phyloP scores from a whole-genome alignment of 2,888 invertebrate genomes.

The Endomychus coccineus region DNA sequence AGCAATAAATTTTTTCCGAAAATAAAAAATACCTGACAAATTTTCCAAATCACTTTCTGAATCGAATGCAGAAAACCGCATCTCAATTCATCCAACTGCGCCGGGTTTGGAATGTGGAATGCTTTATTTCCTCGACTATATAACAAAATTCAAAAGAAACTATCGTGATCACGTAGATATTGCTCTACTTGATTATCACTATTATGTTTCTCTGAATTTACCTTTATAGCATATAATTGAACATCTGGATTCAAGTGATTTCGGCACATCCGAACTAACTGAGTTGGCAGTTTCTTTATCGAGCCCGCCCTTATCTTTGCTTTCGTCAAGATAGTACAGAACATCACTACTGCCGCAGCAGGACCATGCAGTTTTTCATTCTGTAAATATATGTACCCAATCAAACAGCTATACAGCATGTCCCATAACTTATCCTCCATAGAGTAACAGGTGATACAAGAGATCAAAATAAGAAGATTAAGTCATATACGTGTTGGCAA shows the following conservation, averaged over 20 bases:
- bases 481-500: no score
- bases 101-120: not conserved
- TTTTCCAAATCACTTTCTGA: no score
- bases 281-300: conserved; percentile 28
- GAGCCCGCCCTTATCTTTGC: conserved; percentile 33
- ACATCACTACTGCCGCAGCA: conserved; percentile 37
- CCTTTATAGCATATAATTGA: conserved; percentile 13
- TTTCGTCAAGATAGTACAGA: conserved; percentile 35
- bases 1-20: no score
- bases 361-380: conserved; percentile 30
- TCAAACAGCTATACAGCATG: no score
- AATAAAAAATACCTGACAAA: no score
- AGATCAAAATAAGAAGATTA: no score
- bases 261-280: conserved; percentile 27
- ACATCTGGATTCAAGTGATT: conserved; percentile 18
- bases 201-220: not conserved
- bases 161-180: no score
- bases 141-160: no score
- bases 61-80: no score
- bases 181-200: not conserved
- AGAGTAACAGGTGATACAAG: no score
- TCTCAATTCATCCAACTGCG: conserved; percentile 1
- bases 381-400: conserved; percentile 27
- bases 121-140: not conserved
- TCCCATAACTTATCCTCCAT: no score